phyloP scores from a whole-genome alignment of 2,797 vertebrate genomes.

The Apogon talboti region DNA sequence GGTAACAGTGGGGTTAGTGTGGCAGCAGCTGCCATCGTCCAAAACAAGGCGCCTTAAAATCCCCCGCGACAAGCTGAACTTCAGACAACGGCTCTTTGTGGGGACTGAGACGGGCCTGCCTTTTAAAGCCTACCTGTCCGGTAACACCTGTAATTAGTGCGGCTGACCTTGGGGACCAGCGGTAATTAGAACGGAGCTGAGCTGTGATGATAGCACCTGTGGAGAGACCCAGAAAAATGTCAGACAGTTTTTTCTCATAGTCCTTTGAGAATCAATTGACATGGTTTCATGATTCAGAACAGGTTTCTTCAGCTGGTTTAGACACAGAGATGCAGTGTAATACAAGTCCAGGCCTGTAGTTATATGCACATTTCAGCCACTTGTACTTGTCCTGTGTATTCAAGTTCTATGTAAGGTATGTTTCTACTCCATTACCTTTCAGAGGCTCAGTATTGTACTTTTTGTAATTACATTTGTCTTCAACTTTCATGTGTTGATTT shows the following conservation, averaged over 20 bases:
- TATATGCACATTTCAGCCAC: too few species aligned
- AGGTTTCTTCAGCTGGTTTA: background rate
- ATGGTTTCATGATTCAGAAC: slow-evolving; percentile 2
- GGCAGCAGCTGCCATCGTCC: slow-evolving; percentile 46
- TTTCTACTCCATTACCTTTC: too few species aligned
- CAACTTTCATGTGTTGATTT: too few species aligned
- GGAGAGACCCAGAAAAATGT: slow-evolving; percentile 40
- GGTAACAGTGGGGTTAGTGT: background rate
- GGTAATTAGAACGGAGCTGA: slow-evolving; percentile 61
- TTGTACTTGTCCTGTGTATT: too few species aligned
- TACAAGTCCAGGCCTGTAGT: too few species aligned
- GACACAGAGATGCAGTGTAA: background rate
- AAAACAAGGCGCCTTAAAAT: slow-evolving; percentile 44
- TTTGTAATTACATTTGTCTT: too few species aligned
- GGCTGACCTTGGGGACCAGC: slow-evolving; percentile 55
- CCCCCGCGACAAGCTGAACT: slow-evolving; percentile 10
- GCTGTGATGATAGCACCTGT: slow-evolving; percentile 66
- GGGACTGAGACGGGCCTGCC: slow-evolving; percentile 21
- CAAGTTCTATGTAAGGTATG: too few species aligned
- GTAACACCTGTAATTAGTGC: slow-evolving; percentile 74
- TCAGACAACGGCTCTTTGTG: slow-evolving; percentile 69
- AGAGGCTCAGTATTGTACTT: too few species aligned
- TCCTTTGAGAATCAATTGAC: slow-evolving; percentile 1
- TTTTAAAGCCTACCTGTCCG: slow-evolving; percentile 62
- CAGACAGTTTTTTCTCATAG: background rate